Evolutionary conservation across 2,113 vertebrate genomes (phyloP), one percentile per base, ranked within the genome.

Genomic region (Poeciliopsis retropinna): DNA sequence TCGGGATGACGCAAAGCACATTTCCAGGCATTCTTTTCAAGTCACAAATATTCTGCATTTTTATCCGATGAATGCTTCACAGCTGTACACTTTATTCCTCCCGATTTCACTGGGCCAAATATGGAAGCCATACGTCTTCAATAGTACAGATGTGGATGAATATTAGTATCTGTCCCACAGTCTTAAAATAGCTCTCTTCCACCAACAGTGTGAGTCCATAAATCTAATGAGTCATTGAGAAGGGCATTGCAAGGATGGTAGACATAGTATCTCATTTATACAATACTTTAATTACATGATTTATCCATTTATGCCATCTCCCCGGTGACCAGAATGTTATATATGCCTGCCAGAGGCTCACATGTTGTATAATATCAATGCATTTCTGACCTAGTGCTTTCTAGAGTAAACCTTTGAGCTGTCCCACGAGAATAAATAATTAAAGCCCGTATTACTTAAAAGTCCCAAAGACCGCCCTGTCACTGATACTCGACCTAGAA

Each of bases 101-200:
- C 51, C 28, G 75, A 78, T 60, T 63, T 63, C 72, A 61, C 14
- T 17, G 77, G 29, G 72, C 81, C 57, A 71, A 85, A 83, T 78
- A 15, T 64, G 63, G 80, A 78, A 41, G 47, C 47, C 64, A 73
- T 83, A 31, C 3, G 68, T 91, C 82, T 82, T 79, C 64, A 41
- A 67, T 68, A 70, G 65, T 67, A 73, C 37, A 34, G 70, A 70
- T 80, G 54, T 30, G 70, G 57, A 80, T 13, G 66, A 72, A 69
- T 81, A 86, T 88, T 75, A 86, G 84, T 84, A 32, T 0, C 1
- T 32, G 47, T 77, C 75, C 44, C 1, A 34, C 57, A 31, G 63
- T 57, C 87, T 75, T 27, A 62, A 82, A 91, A 85, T 87, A 87
- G 83, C 73, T 68, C 67, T 41, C 72, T 70, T 31, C 72, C 29